These are phyloP conservation scores for Mesochorus sp. DNA, from an alignment of 2,888 invertebrate species.

Conservation along the genomic window DNA sequence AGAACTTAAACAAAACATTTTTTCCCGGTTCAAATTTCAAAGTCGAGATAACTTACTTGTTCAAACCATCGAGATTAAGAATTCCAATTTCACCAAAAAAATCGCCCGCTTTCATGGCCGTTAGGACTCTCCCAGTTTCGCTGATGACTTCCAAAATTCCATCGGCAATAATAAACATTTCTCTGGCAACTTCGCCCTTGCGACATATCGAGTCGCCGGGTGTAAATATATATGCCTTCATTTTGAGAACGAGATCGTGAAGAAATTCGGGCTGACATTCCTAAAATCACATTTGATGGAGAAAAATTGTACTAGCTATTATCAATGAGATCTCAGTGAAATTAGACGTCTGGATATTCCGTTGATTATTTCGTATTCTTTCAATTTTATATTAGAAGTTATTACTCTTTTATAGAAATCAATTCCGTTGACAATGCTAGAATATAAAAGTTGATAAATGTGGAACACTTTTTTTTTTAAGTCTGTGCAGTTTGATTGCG, in stretches of 20 bases:
- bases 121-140: slow-evolving; percentile 95
- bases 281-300: slow-evolving; percentile 83
- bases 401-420: too few relatives aligned
- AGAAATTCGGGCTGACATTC: slow-evolving; percentile 99
- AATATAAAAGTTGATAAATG: neutral
- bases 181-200: slow-evolving; percentile 96
- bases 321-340: too few relatives aligned
- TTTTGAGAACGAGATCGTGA: slow-evolving; percentile 97
- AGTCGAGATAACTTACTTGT: slow-evolving; percentile 87
- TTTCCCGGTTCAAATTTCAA: neutral
- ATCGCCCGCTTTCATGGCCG: slow-evolving; percentile 98
- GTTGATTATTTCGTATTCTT: too few relatives aligned
- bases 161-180: slow-evolving; percentile 99
- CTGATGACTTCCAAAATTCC: slow-evolving; percentile 98
- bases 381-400: too few relatives aligned
- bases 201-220: slow-evolving; percentile 98
- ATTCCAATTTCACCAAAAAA: slow-evolving; percentile 99
- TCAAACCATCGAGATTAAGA: slow-evolving; percentile 96
- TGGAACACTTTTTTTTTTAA: neutral
- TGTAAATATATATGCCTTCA: slow-evolving; percentile 99
- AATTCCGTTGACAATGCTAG: too few relatives aligned
- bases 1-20: too few relatives aligned
- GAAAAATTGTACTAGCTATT: too few relatives aligned
- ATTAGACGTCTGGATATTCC: too few relatives aligned
- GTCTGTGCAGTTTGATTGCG: slow-evolving; percentile 2